Base-by-base conservation (phyloP, 1,140 invertebrate genomes). In the Nautilus pompilius region DNA sequence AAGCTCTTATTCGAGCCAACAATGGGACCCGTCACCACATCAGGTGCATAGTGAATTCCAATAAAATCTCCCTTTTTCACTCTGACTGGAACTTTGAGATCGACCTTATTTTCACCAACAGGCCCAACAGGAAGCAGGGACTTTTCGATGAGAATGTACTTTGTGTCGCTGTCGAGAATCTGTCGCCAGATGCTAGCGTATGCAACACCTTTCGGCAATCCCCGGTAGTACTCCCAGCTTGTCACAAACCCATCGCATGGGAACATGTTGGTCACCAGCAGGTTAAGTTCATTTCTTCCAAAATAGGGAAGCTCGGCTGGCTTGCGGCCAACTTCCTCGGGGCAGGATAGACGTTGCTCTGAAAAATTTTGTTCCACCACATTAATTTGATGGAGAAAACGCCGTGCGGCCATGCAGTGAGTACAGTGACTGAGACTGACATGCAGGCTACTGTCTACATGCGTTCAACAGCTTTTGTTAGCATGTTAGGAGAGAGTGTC, bases 251-350 rank as follows among this genome's bases (percentile, higher is more conserved):
- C 78, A 26, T 69, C 63, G 53, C 78, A 80, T 8, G 68, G 69
- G 63, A 80, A 80, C 24, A 64, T 65, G 54, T 78, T 78, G 63
- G 77, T 79, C 36, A 79, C 62, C 41, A 80, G 70, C 24, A 80
- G 70, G 58, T 70, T 73, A 33, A 75, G 74, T 33, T 63, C 65
- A 55, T 75, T 78, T 57, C 67, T 67, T 10, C 77, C 78, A 28
- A 63, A 65, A 5, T 71, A 60, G 0, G 76, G 72, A 10, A 79
- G 63, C 8, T 41, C 32, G 29, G 62, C 63, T 5, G 72, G 73
- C 24, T 71, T 54, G 20, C 74, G 70, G 24, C 78, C 78, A 41
- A 77, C 67, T 48, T 60, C 65, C 15, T 45, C 26, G 24, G 78
- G 76, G 69, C 78, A 80, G 17, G 60, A 8, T 13, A 62, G 62